These are phyloP conservation scores for Drosophila littoralis DNA, from an alignment of 1,140 invertebrate species.

Conservation along the genomic window DNA sequence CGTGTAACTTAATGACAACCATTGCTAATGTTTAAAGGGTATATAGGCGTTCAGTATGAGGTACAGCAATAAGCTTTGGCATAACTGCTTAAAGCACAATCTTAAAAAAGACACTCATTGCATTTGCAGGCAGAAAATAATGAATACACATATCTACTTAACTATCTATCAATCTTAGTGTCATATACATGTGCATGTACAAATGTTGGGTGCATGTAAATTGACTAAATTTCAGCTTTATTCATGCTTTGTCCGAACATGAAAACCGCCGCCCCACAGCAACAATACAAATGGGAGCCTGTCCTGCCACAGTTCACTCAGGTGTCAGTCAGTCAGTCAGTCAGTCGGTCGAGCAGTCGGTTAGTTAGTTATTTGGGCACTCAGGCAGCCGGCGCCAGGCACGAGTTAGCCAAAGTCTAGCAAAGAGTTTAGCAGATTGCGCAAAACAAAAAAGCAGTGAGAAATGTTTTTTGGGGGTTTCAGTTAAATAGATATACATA, in stretches of 20 bases:
- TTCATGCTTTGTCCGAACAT: slow-evolving; percentile 11
- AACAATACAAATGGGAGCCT: slow-evolving; percentile 44
- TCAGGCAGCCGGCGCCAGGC: slow-evolving; percentile 20
- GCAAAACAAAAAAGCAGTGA: slow-evolving; percentile 24
- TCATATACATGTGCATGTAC: slow-evolving; percentile 30
- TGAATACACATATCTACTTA: slow-evolving; percentile 5
- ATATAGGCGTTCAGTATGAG: neutral
- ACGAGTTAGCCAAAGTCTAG: neutral
- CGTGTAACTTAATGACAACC: too few relatives aligned
- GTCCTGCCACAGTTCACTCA: slow-evolving; percentile 64
- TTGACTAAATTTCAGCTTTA: slow-evolving; percentile 15
- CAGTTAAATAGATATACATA: neutral
- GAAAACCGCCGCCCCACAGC: slow-evolving; percentile 24
- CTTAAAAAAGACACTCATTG: neutral
- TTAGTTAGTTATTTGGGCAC: slow-evolving; percentile 14
- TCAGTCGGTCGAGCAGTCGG: slow-evolving; percentile 14
- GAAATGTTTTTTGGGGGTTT: slow-evolving; percentile 30
- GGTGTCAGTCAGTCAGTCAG: slow-evolving; percentile 56
- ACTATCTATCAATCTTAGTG: slow-evolving; percentile 20
- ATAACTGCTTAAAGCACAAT: neutral
- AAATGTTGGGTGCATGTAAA: slow-evolving; percentile 14
- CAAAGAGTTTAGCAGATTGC: slow-evolving; percentile 33
- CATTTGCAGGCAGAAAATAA: neutral
- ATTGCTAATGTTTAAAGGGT: neutral
- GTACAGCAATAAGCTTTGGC: neutral